Percentiles rank a stretch among this genome's conserved stretches.
Conservation (phyloP, 2,888 invertebrate genomes). For the Eugnorisma glareosa region DNA sequence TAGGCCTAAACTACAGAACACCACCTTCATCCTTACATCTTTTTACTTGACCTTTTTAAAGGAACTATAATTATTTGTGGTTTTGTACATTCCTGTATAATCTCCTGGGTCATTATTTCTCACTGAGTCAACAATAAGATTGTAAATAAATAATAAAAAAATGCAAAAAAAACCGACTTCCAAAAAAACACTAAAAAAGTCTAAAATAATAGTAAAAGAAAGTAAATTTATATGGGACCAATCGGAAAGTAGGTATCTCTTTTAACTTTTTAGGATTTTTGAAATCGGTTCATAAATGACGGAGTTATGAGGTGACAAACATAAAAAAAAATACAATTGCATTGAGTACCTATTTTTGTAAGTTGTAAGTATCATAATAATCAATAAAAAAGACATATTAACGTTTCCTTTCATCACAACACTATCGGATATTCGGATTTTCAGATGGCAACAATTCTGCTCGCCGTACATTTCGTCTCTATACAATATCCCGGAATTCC, state of each 20-base stretch:
- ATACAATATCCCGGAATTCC: conserved; percentile 11
- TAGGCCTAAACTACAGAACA: not conserved
- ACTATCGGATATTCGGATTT: not conserved
- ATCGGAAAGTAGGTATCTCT: too few relatives aligned
- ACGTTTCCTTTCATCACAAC: not conserved
- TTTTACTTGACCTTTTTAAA: not conserved
- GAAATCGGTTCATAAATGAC: too few relatives aligned
- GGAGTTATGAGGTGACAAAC: too few relatives aligned
- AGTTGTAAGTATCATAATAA: too few relatives aligned
- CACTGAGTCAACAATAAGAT: not conserved
- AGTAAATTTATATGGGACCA: too few relatives aligned
- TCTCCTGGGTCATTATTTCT: not conserved
- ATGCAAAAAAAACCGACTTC: too few relatives aligned
- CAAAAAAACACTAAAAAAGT: too few relatives aligned
- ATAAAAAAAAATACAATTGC: too few relatives aligned
- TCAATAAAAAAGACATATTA: not conserved
- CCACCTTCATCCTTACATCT: not conserved
- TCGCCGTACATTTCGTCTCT: conserved; percentile 6
- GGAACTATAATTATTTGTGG: not conserved
- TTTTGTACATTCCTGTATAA: not conserved
- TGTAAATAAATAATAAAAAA: too few relatives aligned
- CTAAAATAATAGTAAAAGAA: too few relatives aligned
- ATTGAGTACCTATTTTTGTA: too few relatives aligned
- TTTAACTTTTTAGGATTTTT: too few relatives aligned
- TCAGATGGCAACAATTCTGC: conserved; percentile 1